Percentiles rank a stretch among this genome's conserved stretches.
phyloP scores from a whole-genome alignment of 2,113 vertebrate species.

The Heterotilapia buettikoferi region DNA sequence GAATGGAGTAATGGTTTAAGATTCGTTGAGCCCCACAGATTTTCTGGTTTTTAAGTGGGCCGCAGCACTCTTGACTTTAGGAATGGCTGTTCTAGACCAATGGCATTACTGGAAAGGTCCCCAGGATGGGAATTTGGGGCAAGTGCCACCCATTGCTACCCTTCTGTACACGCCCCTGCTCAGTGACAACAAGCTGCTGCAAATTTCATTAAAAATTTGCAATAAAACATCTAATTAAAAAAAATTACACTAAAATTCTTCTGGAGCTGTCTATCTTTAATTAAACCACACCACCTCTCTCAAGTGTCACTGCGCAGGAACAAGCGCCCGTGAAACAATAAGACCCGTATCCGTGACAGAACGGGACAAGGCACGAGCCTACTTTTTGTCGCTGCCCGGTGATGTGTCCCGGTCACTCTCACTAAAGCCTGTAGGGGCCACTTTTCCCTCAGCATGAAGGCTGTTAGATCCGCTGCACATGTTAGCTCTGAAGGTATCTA shows the following conservation, averaged over 20 bases:
- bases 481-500: neutral
- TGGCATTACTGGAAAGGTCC: neutral
- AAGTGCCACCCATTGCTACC: neutral
- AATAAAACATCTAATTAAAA: neutral
- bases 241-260: neutral
- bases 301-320: neutral
- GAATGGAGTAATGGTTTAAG: neutral
- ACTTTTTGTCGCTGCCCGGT: neutral
- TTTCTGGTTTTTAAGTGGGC: neutral
- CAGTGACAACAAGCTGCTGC: neutral
- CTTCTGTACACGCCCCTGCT: neutral
- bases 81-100: neutral
- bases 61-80: neutral
- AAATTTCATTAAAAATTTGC: neutral
- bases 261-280: neutral
- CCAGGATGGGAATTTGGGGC: neutral
- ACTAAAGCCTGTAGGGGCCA: neutral
- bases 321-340: constrained; percentile 30
- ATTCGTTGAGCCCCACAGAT: neutral
- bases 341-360: neutral
- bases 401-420: constrained; percentile 9
- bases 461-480: neutral
- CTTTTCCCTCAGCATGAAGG: neutral
- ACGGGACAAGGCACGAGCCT: constrained; percentile 8
- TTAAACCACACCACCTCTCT: neutral